A percentile compares a stretch with the other conserved stretches of the same genome.
Conservation (phyloP, 2,113 vertebrate genomes). For the Neogale vison region DNA sequence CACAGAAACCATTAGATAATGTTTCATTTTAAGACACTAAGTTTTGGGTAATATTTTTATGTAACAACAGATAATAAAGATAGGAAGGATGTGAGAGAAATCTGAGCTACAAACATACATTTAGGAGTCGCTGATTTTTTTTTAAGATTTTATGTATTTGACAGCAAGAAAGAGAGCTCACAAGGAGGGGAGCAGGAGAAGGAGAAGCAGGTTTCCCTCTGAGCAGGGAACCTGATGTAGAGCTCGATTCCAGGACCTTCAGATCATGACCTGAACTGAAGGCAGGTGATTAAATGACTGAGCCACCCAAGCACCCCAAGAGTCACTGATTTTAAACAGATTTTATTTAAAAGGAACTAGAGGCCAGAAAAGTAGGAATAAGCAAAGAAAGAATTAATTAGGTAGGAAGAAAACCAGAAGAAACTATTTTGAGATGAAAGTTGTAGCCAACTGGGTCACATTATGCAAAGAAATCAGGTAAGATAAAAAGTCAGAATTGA, state of each 20-base stretch:
- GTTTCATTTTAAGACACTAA: background rate
- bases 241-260: too few species aligned
- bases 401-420: background rate
- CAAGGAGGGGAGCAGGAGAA: too few species aligned
- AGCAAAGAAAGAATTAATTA: conserved; percentile 4
- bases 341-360: conserved; percentile 19
- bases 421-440: background rate
- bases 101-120: background rate
- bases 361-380: background rate
- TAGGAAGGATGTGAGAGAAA: background rate
- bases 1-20: background rate
- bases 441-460: background rate
- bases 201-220: too few species aligned
- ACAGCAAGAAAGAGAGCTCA: too few species aligned
- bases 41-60: background rate
- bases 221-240: too few species aligned
- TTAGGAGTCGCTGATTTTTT: background rate
- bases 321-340: background rate
- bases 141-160: too few species aligned
- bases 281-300: too few species aligned
- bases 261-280: too few species aligned
- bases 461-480: background rate
- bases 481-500: background rate
- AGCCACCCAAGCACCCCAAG: background rate
- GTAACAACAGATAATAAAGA: background rate